Conservation (phyloP, 2,888 invertebrate species). For the Pilophorus perplexus region DNA sequence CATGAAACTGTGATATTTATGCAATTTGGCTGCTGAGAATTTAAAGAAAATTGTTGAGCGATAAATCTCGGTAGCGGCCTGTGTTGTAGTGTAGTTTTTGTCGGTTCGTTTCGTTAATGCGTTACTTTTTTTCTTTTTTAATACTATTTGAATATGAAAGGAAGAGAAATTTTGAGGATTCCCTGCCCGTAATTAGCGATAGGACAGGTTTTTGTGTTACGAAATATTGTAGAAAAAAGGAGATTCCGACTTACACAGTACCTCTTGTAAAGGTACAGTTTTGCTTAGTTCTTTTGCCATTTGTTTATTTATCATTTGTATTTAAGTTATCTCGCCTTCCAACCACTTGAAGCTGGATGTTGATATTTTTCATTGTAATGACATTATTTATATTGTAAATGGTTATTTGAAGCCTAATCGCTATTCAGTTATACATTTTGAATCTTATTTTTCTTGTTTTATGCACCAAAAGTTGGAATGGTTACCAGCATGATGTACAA, state of each 20-base stretch:
- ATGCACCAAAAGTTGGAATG: constrained; percentile 48
- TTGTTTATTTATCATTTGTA: constrained; percentile 8
- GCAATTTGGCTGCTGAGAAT: constrained; percentile 45
- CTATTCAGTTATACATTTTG: constrained; percentile 38
- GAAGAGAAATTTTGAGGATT: constrained; percentile 24
- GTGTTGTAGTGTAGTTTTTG: constrained; percentile 29
- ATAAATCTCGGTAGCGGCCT: constrained; percentile 36
- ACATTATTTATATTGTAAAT: constrained; percentile 43
- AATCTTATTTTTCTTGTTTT: constrained; percentile 44
- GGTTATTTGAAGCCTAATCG: constrained; percentile 38
- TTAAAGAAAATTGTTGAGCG: constrained; percentile 36
- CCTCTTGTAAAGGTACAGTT: too few relatives aligned
- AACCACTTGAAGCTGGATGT: constrained; percentile 24
- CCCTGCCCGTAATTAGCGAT: background rate
- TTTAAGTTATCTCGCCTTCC: constrained; percentile 20
- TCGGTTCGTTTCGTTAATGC: constrained; percentile 16
- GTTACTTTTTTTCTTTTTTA: background rate
- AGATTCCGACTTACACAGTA: too few relatives aligned
- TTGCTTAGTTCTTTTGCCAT: background rate
- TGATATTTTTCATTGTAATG: constrained; percentile 25
- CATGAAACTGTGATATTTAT: constrained; percentile 47
- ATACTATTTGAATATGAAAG: background rate
- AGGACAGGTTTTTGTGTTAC: background rate
- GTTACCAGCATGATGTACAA: constrained; percentile 49
- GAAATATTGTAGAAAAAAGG: background rate